Base-by-base conservation (phyloP, 2,888 invertebrate species). In the Xestobium rufovillosum region DNA sequence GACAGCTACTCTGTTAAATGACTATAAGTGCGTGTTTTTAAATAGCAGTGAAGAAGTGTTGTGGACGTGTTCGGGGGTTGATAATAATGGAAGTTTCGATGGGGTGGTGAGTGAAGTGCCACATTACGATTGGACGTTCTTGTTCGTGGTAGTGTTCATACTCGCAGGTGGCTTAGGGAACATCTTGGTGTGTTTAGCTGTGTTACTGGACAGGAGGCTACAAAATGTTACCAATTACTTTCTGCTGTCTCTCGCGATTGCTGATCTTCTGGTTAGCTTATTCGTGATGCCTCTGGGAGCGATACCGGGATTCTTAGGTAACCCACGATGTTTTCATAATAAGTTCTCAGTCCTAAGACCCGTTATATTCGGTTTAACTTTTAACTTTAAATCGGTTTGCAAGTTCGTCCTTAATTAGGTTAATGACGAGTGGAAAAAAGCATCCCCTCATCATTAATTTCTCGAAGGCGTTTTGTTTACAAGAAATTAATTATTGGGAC, bases 141-240 rank as follows among this genome's bases (percentile, higher is more conserved):
- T 89, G 46, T 82, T 88, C 67, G 83, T 89, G 54, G 75, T 84
- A 50, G 72, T 87, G 55, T 85, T 92, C 63, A 89, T 92, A 60
- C 70, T 87, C 45, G 88, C 88, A 14, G 91, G 92, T 14, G 87
- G 88, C 14, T 66, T 91, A 38, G 94, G 95, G 12, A 95, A 95
- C 66, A 83, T 90, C 48, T 70, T 96, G 42, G 95, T 96, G 51
- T 94, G 94, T 65, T 71, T 95, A 56, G 94, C 95, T 1, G 90
- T 96, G 51, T 83, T 83, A 43, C 71, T 90, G 57, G 95, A 96
- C 69, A 79, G 86, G 43, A 75, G 86, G 53, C 69, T 95, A 43
- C 94, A 95, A 67, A 95, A 91, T 66, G 88, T 91, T 47, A 95
- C 95, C 45, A 96, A 95, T 69, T 94, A 94, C 68, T 95, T 95